A percentile compares a stretch with the other conserved stretches of the same genome.
Conservation (phyloP, 1,140 invertebrate genomes). For the Chelonus insularis region DNA sequence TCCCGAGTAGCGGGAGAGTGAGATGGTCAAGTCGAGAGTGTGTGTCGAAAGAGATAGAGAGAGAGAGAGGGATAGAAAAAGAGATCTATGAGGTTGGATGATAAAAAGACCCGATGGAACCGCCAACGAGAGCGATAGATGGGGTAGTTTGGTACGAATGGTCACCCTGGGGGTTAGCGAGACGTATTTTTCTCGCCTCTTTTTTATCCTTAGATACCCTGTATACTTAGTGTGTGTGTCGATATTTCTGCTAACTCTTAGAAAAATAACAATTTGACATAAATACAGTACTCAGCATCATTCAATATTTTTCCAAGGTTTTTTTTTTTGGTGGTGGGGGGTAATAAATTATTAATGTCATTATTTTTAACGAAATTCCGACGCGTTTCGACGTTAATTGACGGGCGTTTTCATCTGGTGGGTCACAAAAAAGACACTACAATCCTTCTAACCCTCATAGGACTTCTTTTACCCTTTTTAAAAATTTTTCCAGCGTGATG, state of each 20-base stretch:
- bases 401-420: slow-evolving; percentile 39
- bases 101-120: slow-evolving; percentile 22
- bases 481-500: neutral
- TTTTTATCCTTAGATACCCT: neutral
- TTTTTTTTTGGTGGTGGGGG: no score
- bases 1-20: slow-evolving; percentile 26
- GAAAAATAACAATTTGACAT: no score
- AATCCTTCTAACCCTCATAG: slow-evolving; percentile 33
- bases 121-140: neutral
- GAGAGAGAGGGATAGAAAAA: slow-evolving; percentile 21
- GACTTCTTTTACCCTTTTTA: slow-evolving; percentile 43
- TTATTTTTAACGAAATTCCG: slow-evolving; percentile 26
- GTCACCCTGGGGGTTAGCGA: neutral
- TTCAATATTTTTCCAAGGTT: neutral
- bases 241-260: no score
- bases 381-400: slow-evolving; percentile 41
- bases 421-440: slow-evolving; percentile 21
- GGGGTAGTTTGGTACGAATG: slow-evolving; percentile 5
- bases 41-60: slow-evolving; percentile 11
- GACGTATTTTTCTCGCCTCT: slow-evolving; percentile 9
- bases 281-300: no score
- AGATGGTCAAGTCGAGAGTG: slow-evolving; percentile 27
- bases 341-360: slow-evolving; percentile 19
- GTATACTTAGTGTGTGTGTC: neutral
- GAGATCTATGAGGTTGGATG: slow-evolving; percentile 24